Evolutionary conservation across 1,140 invertebrate species (phyloP), one percentile per base, ranked within the genome.

Genomic region (Zaprionus camerounensis): DNA sequence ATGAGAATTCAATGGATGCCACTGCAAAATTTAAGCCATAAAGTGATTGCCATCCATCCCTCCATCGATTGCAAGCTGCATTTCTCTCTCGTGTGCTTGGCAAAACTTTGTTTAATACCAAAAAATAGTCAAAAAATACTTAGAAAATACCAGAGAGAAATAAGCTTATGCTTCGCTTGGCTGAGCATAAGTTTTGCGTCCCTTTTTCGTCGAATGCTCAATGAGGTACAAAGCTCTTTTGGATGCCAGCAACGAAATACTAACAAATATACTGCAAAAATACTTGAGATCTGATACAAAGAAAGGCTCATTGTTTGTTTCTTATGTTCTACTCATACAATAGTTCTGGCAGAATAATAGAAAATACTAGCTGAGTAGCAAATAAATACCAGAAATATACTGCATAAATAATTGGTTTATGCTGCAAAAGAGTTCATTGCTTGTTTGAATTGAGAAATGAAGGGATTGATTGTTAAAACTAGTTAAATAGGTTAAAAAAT

Each of bases 81-180:
- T 51, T 51, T 51, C 46, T 51, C 46, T 2, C 31, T 34, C 31
- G 20, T 51, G 11, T 24, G 46, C 46, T 51, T 51, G 20, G 11
- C 46, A 51, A 51, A 51, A 20, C 22, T 51, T 51, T 51, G 20
- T 51, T 51, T 51, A 51, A 51, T 51, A 51, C 46, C 46, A 51
- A 46, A n/a, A 41, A 44, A 34, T 41, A 41, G 15, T 44, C 2
- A 7, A 17, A 17, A 17, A 44, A 44, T 44, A 44, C 41, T 44
- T 44, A 5, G n/a, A 51, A 51, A 24, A 51, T 51, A 51, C 46
- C 46, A 24, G 20, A 24, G 20, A 20, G 46, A 20, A 46, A 46
- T 46, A 46, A 51, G 46, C 46, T 51, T 51, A 51, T 51, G 20
- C 11, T 24, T 24, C 46, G 46, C 46, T 51, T 51, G 20, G 46